Base-by-base conservation (phyloP, 2,113 vertebrate genomes). In the Megalops atlanticus region DNA sequence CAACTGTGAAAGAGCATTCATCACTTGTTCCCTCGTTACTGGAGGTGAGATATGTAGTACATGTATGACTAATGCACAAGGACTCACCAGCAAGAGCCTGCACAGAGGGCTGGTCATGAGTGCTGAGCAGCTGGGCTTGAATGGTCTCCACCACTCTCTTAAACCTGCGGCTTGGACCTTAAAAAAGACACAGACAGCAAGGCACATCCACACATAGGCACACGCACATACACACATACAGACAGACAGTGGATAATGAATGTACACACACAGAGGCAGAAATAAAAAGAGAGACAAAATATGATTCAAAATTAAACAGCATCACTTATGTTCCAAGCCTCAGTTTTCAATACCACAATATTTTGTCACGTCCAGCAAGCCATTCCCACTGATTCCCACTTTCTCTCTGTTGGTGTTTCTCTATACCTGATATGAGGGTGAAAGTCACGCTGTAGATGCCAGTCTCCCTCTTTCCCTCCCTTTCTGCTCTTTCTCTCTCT, bases 371-470 rank as follows among this genome's bases (percentile, higher is more conserved):
- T 41, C 2, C 16, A 54, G 27, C 18, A 33, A 73, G 21, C 8
- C 24, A 39, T 39, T 12, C 3, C 3, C 36, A 21, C 40, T 15
- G 7, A 15, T 8, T 27, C 18, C 54, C 43, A 11, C 45, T 43
- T 31, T 75, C 31, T 39, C 41, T 54, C 31, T 41, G 33, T 36
- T 54, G 35, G 24, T 43, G 18, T 16, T 12, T 4, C 64, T 31
- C 27, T 41, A 68, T 84, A 94, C 96, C 96, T 79, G 96, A 97
- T 91, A 98, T 95, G 89, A 97, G 95, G 7, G 96, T 96, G 81
- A 98, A 98, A 10, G 96, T 98, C 91, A 98, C 96, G 0, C 96
- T 97, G 88, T 97, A 97, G 90, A 98, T 95, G 85, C 96, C 95
- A 0, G 94, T 92, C 74, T 96, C 94, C 70, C 94, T 92, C 82